Evolutionary conservation across 2,888 invertebrate species (phyloP).

Genomic region (Rhingia campestris): DNA sequence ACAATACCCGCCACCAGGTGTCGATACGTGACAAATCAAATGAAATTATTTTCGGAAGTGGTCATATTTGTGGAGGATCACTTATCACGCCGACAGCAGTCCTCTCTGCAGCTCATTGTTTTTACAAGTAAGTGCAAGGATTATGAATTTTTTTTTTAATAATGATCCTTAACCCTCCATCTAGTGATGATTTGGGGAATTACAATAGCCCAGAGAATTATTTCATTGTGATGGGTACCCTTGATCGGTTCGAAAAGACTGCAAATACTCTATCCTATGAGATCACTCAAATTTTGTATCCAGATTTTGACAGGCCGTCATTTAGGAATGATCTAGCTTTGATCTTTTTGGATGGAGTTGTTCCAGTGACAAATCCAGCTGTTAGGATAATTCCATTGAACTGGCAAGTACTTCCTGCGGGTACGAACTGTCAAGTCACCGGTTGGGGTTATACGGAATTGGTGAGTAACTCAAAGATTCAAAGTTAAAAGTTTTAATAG

Average conservation of each 20-base stretch:
- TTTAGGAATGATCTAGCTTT: slow-evolving; percentile 79
- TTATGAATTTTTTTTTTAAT: too few relatives aligned
- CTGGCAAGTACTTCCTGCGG: slow-evolving; percentile 59
- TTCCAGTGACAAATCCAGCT: slow-evolving; percentile 78
- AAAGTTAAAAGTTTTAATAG: not conserved
- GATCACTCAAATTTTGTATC: slow-evolving; percentile 75
- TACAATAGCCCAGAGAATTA: slow-evolving; percentile 72
- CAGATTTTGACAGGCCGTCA: slow-evolving; percentile 75
- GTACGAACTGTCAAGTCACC: slow-evolving; percentile 79
- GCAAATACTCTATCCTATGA: slow-evolving; percentile 77
- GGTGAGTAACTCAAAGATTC: slow-evolving; percentile 63
- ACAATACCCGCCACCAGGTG: slow-evolving; percentile 79
- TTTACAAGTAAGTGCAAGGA: slow-evolving; percentile 78
- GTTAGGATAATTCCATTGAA: slow-evolving; percentile 78
- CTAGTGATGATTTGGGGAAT: slow-evolving; percentile 9
- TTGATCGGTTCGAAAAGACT: slow-evolving; percentile 78
- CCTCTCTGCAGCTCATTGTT: slow-evolving; percentile 80
- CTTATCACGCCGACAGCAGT: slow-evolving; percentile 78
- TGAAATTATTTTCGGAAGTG: slow-evolving; percentile 79
- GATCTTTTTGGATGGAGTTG: slow-evolving; percentile 77
- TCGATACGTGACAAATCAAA: slow-evolving; percentile 77
- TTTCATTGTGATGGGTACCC: slow-evolving; percentile 80
- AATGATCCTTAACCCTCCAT: not conserved
- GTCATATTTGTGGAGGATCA: slow-evolving; percentile 80
- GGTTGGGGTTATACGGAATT: slow-evolving; percentile 80